phyloP scores from a whole-genome alignment of 2,113 vertebrate species.

The Geococcyx californianus region DNA sequence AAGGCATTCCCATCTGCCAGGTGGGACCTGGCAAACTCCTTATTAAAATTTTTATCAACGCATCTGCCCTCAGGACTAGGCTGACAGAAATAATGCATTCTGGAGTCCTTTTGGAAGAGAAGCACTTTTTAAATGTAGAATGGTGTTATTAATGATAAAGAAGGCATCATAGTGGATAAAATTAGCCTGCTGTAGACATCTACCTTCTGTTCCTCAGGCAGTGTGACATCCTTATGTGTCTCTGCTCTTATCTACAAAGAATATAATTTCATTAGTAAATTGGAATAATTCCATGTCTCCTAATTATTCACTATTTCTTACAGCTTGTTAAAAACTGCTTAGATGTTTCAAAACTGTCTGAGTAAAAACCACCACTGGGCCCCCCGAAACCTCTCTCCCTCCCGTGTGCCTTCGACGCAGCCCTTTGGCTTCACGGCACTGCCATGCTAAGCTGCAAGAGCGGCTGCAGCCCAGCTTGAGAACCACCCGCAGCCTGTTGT shows the following conservation, averaged over 20 bases:
- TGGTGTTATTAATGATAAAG: neutral
- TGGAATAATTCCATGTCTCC: neutral
- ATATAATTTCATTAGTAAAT: neutral
- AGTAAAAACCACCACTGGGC: neutral
- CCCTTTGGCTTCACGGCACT: neutral
- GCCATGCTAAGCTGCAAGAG: fast-evolving
- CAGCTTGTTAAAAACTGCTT: neutral
- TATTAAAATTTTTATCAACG: neutral
- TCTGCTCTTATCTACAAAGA: neutral
- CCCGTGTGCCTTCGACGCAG: fast-evolving
- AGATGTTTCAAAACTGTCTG: neutral
- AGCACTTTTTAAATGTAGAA: neutral
- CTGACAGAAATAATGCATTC: neutral
- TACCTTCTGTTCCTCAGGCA: neutral
- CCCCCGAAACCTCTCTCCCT: neutral
- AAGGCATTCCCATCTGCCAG: neutral
- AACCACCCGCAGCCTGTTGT: neutral
- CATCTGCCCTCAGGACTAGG: neutral
- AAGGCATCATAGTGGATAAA: neutral
- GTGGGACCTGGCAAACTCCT: neutral
- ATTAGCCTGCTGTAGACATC: neutral
- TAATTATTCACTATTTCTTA: neutral
- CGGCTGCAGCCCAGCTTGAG: neutral
- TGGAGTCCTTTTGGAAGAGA: neutral
- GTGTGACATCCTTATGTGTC: neutral